phyloP scores from a whole-genome alignment of 2,888 invertebrate species.

The Protophormia terraenovae region DNA sequence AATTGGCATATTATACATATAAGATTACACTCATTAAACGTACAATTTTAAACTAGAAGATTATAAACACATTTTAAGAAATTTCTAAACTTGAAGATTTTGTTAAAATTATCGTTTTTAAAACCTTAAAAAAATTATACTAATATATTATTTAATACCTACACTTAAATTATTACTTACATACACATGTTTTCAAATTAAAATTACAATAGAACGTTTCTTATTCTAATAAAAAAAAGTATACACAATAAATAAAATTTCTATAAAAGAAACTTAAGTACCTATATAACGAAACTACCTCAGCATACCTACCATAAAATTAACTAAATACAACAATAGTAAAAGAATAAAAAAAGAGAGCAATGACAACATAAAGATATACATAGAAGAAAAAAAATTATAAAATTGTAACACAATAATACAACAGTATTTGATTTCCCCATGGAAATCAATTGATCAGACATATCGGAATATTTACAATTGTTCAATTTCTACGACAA shows the following conservation, averaged over 20 bases:
- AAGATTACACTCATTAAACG: too few species aligned
- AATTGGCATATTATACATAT: too few species aligned
- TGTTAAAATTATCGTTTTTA: too few species aligned
- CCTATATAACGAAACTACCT: background rate
- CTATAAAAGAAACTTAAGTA: background rate
- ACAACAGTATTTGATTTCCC: slow-evolving; percentile 61
- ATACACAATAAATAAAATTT: background rate
- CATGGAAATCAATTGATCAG: slow-evolving; percentile 64
- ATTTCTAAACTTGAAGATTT: too few species aligned
- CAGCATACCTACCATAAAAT: background rate
- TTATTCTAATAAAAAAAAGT: background rate
- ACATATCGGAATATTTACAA: slow-evolving; percentile 44
- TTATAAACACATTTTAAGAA: too few species aligned
- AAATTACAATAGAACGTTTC: background rate
- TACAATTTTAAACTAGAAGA: too few species aligned
- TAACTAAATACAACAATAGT: slow-evolving; percentile 34
- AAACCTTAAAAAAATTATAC: too few species aligned
- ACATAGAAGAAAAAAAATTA: background rate
- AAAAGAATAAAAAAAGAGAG: background rate
- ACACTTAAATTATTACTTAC: background rate
- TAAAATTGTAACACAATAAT: slow-evolving; percentile 40
- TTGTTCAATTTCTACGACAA: slow-evolving; percentile 41
- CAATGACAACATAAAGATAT: background rate
- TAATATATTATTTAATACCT: too few species aligned
- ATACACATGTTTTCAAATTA: background rate